Percentiles rank a stretch among this genome's conserved stretches.
Conservation (phyloP, 2,888 invertebrate genomes). For the Macrophya alboannulata region DNA sequence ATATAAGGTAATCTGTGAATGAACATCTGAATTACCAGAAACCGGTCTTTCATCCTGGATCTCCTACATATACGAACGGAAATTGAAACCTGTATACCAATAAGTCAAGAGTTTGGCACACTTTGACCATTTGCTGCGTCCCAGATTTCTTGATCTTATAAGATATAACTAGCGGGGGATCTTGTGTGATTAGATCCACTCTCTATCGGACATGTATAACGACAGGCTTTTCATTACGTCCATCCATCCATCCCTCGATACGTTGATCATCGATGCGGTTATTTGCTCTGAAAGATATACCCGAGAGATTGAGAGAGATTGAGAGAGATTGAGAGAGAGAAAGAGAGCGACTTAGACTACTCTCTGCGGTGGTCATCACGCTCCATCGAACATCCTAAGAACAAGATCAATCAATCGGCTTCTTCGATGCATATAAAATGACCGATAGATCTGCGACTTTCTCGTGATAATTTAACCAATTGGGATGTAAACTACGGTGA, state of each 20-base stretch:
- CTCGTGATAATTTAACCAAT: not conserved
- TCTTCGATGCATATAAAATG: not conserved
- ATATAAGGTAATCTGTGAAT: slow-evolving; percentile 16
- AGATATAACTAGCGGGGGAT: not conserved
- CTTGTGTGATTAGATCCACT: slow-evolving; percentile 29
- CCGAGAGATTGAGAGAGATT: not conserved
- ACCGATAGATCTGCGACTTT: not conserved
- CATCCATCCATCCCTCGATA: slow-evolving; percentile 15
- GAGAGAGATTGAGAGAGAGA: not conserved
- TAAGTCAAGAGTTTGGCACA: slow-evolving; percentile 26
- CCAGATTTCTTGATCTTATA: slow-evolving; percentile 9
- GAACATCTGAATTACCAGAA: not conserved
- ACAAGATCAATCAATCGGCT: not conserved
- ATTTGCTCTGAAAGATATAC: not conserved
- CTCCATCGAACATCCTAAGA: slow-evolving; percentile 4
- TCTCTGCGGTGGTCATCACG: not conserved
- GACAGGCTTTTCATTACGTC: slow-evolving; percentile 18
- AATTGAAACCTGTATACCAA: slow-evolving; percentile 31
- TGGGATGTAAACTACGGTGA: not conserved
- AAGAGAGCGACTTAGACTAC: not conserved
- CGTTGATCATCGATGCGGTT: slow-evolving; percentile 1
- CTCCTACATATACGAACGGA: slow-evolving; percentile 10
- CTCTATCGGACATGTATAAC: slow-evolving; percentile 19
- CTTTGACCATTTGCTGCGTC: slow-evolving; percentile 23
- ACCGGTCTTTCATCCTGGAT: slow-evolving; percentile 9